Percentiles rank a stretch among this genome's conserved stretches.
phyloP scores from a whole-genome alignment of 2,888 invertebrate genomes.

The Nemoura dubitans region DNA sequence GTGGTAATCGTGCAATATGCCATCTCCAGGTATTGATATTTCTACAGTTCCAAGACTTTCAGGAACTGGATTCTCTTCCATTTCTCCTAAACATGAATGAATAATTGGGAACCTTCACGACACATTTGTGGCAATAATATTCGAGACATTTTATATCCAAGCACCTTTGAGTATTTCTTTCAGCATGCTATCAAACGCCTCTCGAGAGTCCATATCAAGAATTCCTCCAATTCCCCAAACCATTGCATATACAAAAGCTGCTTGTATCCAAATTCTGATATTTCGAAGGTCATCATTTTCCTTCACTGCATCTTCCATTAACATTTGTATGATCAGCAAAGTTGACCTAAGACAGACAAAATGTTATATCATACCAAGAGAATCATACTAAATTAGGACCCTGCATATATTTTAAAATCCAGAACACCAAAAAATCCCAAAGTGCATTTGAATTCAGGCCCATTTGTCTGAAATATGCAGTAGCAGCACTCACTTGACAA shows the following conservation, averaged over 20 bases:
- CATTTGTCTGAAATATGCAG: too few relatives aligned
- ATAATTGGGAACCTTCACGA: neutral
- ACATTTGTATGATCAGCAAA: conserved; percentile 79
- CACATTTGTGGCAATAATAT: neutral
- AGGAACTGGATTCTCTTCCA: conserved; percentile 65
- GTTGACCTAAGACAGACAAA: conserved; percentile 64
- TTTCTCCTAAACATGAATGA: conserved; percentile 61
- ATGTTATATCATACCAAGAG: conserved; percentile 63
- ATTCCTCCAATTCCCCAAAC: conserved; percentile 89
- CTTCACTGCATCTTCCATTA: conserved; percentile 75
- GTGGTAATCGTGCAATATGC: conserved; percentile 80
- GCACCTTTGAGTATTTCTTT: conserved; percentile 56
- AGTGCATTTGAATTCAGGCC: too few relatives aligned
- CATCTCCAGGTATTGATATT: conserved; percentile 79
- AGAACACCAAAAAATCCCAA: too few relatives aligned
- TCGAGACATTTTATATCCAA: neutral
- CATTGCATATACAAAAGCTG: conserved; percentile 76
- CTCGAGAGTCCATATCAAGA: conserved; percentile 76
- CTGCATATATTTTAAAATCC: too few relatives aligned
- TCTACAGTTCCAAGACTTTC: conserved; percentile 73
- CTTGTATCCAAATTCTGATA: conserved; percentile 77
- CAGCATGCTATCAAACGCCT: conserved; percentile 62
- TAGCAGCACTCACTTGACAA: conserved; percentile 50
- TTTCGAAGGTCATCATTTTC: conserved; percentile 75
- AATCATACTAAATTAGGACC: neutral